Percentiles rank a stretch among this genome's conserved stretches.
Evolutionary conservation across 2,113 vertebrate genomes (phyloP).

Genomic region (Anas platyrhynchos): DNA sequence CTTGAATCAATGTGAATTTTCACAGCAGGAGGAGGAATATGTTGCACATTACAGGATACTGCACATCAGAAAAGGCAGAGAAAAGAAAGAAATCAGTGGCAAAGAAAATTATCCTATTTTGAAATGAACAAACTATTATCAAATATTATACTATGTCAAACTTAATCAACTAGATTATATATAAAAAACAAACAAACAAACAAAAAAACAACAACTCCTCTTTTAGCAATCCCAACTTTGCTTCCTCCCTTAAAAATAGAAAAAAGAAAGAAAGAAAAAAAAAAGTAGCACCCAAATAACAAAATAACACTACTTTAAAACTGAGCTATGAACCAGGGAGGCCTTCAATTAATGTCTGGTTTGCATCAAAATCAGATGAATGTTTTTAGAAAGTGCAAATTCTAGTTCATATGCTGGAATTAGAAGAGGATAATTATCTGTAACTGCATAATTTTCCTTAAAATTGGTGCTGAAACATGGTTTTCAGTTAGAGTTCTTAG

Average conservation of each 20-base stretch:
- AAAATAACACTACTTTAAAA: not conserved
- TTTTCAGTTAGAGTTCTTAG: not conserved
- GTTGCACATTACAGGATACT: not conserved
- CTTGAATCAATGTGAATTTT: not conserved
- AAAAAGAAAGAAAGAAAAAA: not conserved
- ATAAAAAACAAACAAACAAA: no score
- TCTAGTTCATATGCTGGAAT: not conserved
- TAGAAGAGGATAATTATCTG: not conserved
- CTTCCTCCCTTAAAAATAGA: not conserved
- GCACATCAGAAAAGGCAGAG: not conserved
- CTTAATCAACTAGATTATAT: not conserved
- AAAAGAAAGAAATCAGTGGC: not conserved
- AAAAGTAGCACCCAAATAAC: not conserved
- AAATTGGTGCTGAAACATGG: not conserved
- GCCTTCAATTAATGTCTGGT: not conserved
- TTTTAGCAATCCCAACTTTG: not conserved
- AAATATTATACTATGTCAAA: not conserved
- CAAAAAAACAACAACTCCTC: not conserved
- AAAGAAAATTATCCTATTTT: not conserved
- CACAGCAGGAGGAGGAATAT: not conserved
- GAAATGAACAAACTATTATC: not conserved
- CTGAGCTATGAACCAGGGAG: not conserved
- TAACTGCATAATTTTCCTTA: not conserved
- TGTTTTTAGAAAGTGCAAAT: not conserved
- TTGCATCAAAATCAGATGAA: not conserved